Base-by-base conservation (phyloP, 2,888 invertebrate species). In the Plebejus melissa region DNA sequence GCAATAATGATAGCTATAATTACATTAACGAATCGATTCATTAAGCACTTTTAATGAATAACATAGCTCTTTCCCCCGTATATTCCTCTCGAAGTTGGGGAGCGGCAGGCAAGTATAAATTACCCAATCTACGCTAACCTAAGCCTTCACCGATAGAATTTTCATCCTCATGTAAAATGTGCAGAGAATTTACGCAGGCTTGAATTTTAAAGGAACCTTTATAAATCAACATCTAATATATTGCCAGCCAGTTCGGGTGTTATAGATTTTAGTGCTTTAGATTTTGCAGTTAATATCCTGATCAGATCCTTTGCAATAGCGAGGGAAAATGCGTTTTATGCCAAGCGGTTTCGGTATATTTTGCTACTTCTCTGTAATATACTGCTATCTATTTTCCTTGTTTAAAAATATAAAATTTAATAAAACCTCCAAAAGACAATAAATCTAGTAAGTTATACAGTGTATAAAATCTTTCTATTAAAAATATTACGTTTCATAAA, bases 91-190 rank as follows among this genome's bases (percentile, higher is more conserved):
- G 83, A 78, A 81, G 82, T 81, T 80, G 79, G 80, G 84, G 84
- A 84, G 85, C 82, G 84, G 86, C 87, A 86, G 90, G 91, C 89
- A 87, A 91, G 88, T 91, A 92, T 92, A 93, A 92, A 93, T 91
- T 92, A 91, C 91, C 91, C 89, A 92, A 92, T 92, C 91, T 91
- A 88, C 90, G 88, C 84, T 89, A 88, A 90, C 89, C 90, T 87
- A 88, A 89, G 88, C 88, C 90, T 89, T 86, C 85, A 85, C 88
- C 89, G 88, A 90, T 90, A 89, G 87, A 90, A 90, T 88, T 90
- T 90, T 88, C 88, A 86, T 84, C 86, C 85, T 86, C 85, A 84
- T 87, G 87, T 86, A 85, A 86, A 87, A 84, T 86, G 86, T 75
- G 72, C 70, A 88, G 85, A 86, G 84, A 88, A 90, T 89, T 87